Evolutionary conservation across 2,888 invertebrate species (phyloP).

Genomic region (Adela reaumurella): DNA sequence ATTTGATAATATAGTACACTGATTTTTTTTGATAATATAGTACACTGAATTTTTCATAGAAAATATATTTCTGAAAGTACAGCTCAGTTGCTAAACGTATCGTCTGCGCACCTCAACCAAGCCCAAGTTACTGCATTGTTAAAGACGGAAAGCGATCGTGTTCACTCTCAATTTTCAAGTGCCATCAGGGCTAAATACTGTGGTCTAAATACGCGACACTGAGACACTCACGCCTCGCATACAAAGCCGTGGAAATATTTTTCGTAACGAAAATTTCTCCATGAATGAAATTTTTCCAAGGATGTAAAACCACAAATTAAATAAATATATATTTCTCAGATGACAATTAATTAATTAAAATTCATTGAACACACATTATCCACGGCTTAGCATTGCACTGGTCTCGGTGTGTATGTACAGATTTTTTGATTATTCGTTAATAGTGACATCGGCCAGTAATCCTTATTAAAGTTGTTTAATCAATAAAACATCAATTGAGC

Average conservation of each 20-base stretch:
- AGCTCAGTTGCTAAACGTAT: too few species aligned
- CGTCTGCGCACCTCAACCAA: neutral
- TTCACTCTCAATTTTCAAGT: neutral
- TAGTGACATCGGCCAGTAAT: neutral
- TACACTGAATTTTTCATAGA: too few species aligned
- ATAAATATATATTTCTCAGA: too few species aligned
- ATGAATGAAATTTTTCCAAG: too few species aligned
- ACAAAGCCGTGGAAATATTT: too few species aligned
- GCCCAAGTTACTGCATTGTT: neutral
- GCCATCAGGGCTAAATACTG: neutral
- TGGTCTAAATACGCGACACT: neutral
- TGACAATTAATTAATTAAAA: too few species aligned
- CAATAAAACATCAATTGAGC: too few species aligned
- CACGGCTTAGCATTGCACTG: neutral
- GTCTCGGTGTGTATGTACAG: neutral
- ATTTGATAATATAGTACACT: too few species aligned
- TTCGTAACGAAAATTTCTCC: too few species aligned
- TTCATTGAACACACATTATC: neutral
- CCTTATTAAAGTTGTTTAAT: neutral
- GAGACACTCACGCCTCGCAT: neutral
- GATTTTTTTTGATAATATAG: too few species aligned
- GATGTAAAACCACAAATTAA: too few species aligned
- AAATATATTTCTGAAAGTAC: too few species aligned
- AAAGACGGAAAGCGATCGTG: neutral
- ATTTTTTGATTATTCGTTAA: neutral